Percentiles rank a stretch among this genome's conserved stretches.
These are phyloP conservation scores for Choristoneura fumiferana DNA, from an alignment of 1,140 invertebrate species.

Conservation along the genomic window DNA sequence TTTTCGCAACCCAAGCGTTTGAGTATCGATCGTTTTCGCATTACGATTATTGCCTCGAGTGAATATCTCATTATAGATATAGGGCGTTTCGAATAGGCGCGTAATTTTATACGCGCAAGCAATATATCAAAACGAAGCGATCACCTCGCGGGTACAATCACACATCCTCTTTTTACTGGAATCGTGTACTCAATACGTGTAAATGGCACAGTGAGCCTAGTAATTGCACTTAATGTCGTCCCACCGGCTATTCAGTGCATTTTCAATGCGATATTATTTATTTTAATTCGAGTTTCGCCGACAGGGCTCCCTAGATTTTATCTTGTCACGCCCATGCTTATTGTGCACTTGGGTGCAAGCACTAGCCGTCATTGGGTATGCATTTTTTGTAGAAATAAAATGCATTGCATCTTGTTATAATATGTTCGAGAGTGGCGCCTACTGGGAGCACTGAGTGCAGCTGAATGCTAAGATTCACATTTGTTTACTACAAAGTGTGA, in stretches of 20 bases:
- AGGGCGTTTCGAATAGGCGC: conserved; percentile 46
- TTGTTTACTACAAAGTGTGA: too few species aligned
- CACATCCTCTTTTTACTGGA: conserved; percentile 43
- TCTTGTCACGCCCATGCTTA: conserved; percentile 64
- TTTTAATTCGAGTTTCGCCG: conserved; percentile 57
- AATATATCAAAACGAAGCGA: conserved; percentile 52
- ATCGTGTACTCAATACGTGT: conserved; percentile 36
- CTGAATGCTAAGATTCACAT: too few species aligned
- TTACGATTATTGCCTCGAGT: conserved; percentile 36
- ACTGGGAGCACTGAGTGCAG: too few species aligned
- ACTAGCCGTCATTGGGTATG: conserved; percentile 37
- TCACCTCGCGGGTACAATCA: conserved; percentile 37
- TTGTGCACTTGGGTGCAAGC: conserved; percentile 44
- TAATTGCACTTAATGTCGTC: conserved; percentile 63
- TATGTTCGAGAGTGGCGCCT: not conserved
- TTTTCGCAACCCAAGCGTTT: conserved; percentile 35
- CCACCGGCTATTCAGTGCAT: conserved; percentile 59
- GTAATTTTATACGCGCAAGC: conserved; percentile 50
- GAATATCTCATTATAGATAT: conserved; percentile 41
- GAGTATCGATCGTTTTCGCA: conserved; percentile 41
- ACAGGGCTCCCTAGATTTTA: conserved; percentile 57
- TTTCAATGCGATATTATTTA: conserved; percentile 64
- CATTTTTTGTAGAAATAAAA: conserved; percentile 45
- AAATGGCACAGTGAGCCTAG: conserved; percentile 43
- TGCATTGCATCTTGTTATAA: conserved; percentile 4